Evolutionary conservation across 1,140 invertebrate species (phyloP).

Genomic region (Saccostrea echinata): DNA sequence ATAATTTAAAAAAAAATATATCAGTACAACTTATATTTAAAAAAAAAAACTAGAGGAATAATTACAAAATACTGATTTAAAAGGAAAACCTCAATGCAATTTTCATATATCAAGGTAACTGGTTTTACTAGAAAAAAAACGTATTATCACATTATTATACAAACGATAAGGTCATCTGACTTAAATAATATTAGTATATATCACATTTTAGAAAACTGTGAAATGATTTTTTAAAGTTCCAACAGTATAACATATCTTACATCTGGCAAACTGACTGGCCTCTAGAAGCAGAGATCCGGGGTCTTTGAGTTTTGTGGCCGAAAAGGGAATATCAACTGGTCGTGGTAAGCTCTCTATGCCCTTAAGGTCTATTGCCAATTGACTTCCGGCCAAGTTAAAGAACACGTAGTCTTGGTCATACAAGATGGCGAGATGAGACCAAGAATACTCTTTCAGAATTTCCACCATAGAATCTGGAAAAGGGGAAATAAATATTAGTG

Average conservation of each 20-base stretch:
- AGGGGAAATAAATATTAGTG: not conserved
- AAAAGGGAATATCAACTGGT: conserved; percentile 62
- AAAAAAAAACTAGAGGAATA: too few relatives aligned
- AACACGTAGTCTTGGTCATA: conserved; percentile 65
- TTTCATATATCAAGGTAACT: too few relatives aligned
- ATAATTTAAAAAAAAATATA: too few relatives aligned
- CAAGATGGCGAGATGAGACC: conserved; percentile 61
- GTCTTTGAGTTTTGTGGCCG: conserved; percentile 52
- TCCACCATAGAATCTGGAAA: conserved; percentile 49
- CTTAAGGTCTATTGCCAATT: conserved; percentile 59
- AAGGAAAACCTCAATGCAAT: too few relatives aligned
- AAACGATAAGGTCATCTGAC: too few relatives aligned
- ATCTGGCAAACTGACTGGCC: conserved; percentile 57
- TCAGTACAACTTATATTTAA: too few relatives aligned
- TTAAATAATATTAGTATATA: too few relatives aligned
- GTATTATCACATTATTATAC: too few relatives aligned
- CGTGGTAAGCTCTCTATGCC: conserved; percentile 48
- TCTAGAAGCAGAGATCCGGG: conserved; percentile 57
- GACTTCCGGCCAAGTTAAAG: conserved; percentile 63
- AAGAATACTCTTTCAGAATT: conserved; percentile 45
- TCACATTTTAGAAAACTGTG: too few relatives aligned
- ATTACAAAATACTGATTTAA: too few relatives aligned
- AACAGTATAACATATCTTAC: conserved; percentile 42
- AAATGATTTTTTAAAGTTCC: too few relatives aligned
- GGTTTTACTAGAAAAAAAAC: too few relatives aligned